Percentiles rank a stretch among this genome's conserved stretches.
Conservation (phyloP, 2,113 vertebrate genomes). For the Chrysochloris asiatica region DNA sequence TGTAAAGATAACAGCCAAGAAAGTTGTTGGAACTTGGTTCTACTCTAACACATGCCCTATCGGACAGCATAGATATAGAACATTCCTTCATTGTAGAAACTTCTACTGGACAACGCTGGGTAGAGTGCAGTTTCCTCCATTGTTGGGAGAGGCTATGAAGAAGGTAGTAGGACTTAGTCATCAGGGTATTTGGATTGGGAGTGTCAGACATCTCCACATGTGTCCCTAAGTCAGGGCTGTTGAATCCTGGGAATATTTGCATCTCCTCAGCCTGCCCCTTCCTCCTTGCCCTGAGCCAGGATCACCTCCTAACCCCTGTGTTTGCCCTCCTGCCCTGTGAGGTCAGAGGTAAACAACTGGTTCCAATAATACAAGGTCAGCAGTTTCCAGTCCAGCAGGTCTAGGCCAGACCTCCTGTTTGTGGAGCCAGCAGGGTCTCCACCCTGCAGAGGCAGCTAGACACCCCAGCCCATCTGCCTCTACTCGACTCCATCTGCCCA, state of each 20-base stretch:
- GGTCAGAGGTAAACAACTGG: neutral
- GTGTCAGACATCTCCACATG: neutral
- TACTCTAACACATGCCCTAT: neutral
- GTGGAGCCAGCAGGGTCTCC: neutral
- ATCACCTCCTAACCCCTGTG: neutral
- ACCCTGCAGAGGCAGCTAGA: neutral
- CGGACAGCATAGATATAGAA: rapidly evolving
- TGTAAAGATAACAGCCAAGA: neutral
- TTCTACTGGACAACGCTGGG: rapidly evolving
- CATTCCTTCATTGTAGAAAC: neutral
- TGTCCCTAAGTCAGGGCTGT: too few relatives aligned
- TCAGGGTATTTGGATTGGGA: too few relatives aligned
- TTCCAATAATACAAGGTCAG: neutral
- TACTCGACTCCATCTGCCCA: too few relatives aligned
- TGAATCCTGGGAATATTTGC: neutral
- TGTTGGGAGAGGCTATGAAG: too few relatives aligned
- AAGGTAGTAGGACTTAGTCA: neutral
- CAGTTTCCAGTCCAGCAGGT: neutral
- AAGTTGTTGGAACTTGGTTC: neutral
- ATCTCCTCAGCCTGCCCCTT: neutral
- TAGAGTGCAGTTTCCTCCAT: neutral
- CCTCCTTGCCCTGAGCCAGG: neutral
- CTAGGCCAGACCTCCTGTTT: neutral
- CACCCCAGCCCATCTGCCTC: rapidly evolving
- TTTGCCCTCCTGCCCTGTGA: neutral